phyloP scores from a whole-genome alignment of 2,113 vertebrate genomes.

The Cavia porcellus region DNA sequence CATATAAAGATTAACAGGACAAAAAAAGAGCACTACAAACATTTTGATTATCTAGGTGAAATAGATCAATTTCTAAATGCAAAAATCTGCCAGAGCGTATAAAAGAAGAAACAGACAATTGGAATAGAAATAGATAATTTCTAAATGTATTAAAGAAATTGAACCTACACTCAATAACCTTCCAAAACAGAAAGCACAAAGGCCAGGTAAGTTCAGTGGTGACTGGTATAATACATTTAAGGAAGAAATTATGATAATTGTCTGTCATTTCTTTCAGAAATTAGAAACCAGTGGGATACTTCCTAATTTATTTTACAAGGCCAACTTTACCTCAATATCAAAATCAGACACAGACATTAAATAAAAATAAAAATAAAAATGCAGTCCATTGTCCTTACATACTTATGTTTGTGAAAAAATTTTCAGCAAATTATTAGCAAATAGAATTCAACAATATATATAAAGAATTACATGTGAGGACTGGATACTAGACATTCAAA shows the following conservation, averaged over 20 bases:
- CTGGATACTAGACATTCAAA: background rate
- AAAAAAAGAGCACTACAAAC: background rate
- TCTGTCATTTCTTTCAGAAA: slow-evolving; percentile 18
- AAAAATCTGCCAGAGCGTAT: background rate
- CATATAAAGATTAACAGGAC: background rate
- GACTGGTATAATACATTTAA: background rate
- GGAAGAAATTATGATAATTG: slow-evolving; percentile 5
- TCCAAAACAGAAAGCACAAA: background rate
- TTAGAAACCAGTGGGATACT: background rate
- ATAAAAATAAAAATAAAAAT: slow-evolving; percentile 4
- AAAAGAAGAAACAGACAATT: background rate
- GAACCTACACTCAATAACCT: background rate
- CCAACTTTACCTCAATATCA: background rate
- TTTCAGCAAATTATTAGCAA: slow-evolving; percentile 40
- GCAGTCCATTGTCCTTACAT: background rate
- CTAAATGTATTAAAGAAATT: slow-evolving; percentile 15
- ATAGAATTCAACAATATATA: background rate
- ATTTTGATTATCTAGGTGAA: background rate
- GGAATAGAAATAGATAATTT: background rate
- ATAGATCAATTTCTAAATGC: background rate
- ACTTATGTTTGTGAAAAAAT: background rate
- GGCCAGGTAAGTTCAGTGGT: background rate
- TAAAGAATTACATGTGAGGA: background rate
- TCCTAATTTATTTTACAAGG: background rate
- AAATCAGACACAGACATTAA: background rate